These are phyloP conservation scores for Willisornis vidua DNA, from an alignment of 2,113 vertebrate species.

Conservation along the genomic window DNA sequence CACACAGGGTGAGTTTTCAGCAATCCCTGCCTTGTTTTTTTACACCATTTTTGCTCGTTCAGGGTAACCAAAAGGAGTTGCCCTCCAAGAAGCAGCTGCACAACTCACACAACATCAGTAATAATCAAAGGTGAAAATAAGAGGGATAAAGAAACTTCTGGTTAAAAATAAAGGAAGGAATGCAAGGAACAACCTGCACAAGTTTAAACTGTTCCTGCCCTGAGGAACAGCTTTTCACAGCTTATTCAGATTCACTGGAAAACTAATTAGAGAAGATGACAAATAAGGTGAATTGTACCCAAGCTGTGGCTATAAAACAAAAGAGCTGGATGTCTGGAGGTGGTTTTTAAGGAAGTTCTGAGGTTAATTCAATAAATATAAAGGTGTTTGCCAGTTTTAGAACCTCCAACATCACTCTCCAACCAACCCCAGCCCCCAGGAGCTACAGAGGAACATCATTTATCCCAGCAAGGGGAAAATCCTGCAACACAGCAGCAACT, in stretches of 20 bases:
- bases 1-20: neutral
- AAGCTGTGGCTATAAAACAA: neutral
- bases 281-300: constrained; percentile 45
- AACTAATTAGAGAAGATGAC: constrained; percentile 63
- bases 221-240: constrained; percentile 3
- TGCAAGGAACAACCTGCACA: neutral
- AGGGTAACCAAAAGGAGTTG: neutral
- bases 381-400: neutral
- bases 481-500: neutral
- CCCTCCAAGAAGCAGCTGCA: neutral
- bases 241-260: constrained; percentile 4
- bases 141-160: neutral
- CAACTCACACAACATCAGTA: neutral
- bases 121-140: neutral
- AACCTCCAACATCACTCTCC: neutral
- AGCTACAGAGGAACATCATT: constrained; percentile 30
- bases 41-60: neutral
- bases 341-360: constrained; percentile 44
- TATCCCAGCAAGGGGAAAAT: constrained; percentile 44
- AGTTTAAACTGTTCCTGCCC: neutral
- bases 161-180: neutral
- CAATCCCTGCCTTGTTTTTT: neutral
- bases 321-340: neutral
- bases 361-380: constrained; percentile 46
- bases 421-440: neutral